These are phyloP conservation scores for Drosophila willistoni DNA, from an alignment of 1,140 invertebrate genomes.

Conservation along the genomic window DNA sequence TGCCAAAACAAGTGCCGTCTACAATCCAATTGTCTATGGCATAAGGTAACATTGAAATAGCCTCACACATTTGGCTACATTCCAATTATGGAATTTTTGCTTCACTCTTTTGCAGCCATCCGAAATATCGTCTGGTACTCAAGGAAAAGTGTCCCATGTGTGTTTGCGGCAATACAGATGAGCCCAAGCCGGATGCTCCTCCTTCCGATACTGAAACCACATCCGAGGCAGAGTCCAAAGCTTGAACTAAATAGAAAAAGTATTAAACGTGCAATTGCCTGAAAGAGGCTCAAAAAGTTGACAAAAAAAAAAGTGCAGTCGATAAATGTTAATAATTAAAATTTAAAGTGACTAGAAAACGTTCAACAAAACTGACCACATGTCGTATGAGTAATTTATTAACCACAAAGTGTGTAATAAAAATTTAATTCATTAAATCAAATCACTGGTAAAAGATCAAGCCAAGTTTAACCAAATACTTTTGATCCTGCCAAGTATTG, in stretches of 20 bases:
- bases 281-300: constrained; percentile 49
- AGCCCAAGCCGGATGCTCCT: constrained; percentile 80
- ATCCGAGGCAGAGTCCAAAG: constrained; percentile 73
- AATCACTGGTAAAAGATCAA: too few species aligned
- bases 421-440: too few species aligned
- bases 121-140: constrained; percentile 89
- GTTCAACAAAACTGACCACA: too few species aligned
- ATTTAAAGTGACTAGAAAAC: constrained; percentile 31
- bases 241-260: constrained; percentile 19
- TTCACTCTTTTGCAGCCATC: constrained; percentile 85
- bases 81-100: not conserved
- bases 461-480: not conserved
- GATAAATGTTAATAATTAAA: constrained; percentile 31
- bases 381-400: not conserved
- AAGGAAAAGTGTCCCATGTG: constrained; percentile 88
- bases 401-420: not conserved
- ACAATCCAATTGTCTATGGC: constrained; percentile 93
- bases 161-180: constrained; percentile 84
- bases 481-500: not conserved
- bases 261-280: constrained; percentile 51
- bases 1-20: constrained; percentile 90
- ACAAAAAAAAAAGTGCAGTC: constrained; percentile 39
- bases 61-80: not conserved
- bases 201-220: constrained; percentile 83
- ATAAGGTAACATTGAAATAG: constrained; percentile 85